phyloP scores from a whole-genome alignment of 2,113 vertebrate genomes.

The Gnathonemus echidnorhynchus region DNA sequence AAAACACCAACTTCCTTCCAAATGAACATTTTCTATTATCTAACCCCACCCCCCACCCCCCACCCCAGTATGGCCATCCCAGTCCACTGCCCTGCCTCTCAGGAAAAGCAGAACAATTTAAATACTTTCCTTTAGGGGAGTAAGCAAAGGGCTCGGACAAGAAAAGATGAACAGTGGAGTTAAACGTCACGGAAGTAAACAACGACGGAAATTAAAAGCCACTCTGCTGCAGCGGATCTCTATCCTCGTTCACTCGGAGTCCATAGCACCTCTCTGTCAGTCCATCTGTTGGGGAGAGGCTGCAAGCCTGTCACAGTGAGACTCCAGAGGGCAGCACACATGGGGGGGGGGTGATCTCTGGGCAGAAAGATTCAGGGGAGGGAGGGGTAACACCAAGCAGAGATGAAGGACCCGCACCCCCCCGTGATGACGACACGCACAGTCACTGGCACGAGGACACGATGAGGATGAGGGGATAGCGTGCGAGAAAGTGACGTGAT shows the following conservation, averaged over 20 bases:
- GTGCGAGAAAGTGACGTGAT: neutral
- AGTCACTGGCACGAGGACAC: neutral
- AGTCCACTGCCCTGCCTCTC: constrained; percentile 20
- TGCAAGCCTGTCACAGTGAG: constrained; percentile 59
- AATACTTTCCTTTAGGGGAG: neutral
- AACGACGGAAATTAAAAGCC: constrained; percentile 25
- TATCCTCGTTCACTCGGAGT: constrained; percentile 28
- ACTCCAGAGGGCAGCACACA: constrained; percentile 26
- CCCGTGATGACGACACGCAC: neutral
- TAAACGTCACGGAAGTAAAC: constrained; percentile 1
- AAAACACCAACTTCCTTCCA: neutral
- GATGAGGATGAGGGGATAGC: neutral
- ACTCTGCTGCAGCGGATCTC: constrained; percentile 20
- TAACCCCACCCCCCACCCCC: constrained; percentile 1
- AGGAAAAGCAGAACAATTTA: constrained; percentile 4
- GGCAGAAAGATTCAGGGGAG: neutral
- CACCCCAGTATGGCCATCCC: constrained; percentile 24
- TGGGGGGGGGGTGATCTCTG: constrained; percentile 23
- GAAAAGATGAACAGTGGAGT: neutral
- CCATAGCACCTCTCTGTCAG: constrained; percentile 14
- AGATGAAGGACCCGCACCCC: neutral
- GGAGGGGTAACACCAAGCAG: neutral
- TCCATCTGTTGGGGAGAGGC: constrained; percentile 26
- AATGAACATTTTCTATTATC: constrained; percentile 12
- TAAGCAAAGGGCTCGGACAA: neutral